Conservation (phyloP, 2,113 vertebrate genomes). For the Muscicapa adusta region DNA sequence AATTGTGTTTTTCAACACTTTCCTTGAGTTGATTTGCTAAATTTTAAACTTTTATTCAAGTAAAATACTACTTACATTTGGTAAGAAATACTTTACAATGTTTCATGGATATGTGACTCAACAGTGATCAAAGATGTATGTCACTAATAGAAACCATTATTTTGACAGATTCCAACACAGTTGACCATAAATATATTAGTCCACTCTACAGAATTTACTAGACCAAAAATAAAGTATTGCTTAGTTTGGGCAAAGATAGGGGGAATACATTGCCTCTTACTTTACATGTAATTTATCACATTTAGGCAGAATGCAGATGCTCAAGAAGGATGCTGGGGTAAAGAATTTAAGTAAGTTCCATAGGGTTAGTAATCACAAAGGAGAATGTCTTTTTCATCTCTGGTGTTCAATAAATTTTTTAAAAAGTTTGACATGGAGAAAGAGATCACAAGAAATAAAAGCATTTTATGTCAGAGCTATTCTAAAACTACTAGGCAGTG, state of each 20-base stretch:
- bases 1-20: background rate
- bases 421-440: background rate
- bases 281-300: background rate
- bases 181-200: background rate
- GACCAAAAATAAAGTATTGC: background rate
- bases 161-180: background rate
- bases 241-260: background rate
- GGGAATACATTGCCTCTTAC: background rate
- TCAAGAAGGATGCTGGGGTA: background rate
- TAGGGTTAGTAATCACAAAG: background rate
- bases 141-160: slow-evolving; percentile 30
- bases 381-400: background rate
- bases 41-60: slow-evolving; percentile 38
- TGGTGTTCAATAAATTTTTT: background rate
- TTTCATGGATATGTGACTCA: background rate
- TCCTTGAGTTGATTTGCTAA: slow-evolving; percentile 15
- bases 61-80: slow-evolving; percentile 5
- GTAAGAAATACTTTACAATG: background rate
- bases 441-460: background rate
- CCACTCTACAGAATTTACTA: background rate
- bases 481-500: background rate
- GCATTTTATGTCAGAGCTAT: background rate
- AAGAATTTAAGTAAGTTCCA: slow-evolving; percentile 1
- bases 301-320: background rate
- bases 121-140: background rate